A percentile compares a stretch with the other conserved stretches of the same genome.
These are phyloP conservation scores for Drosophila sordidapex DNA, from an alignment of 2,888 invertebrate species.

Conservation along the genomic window DNA sequence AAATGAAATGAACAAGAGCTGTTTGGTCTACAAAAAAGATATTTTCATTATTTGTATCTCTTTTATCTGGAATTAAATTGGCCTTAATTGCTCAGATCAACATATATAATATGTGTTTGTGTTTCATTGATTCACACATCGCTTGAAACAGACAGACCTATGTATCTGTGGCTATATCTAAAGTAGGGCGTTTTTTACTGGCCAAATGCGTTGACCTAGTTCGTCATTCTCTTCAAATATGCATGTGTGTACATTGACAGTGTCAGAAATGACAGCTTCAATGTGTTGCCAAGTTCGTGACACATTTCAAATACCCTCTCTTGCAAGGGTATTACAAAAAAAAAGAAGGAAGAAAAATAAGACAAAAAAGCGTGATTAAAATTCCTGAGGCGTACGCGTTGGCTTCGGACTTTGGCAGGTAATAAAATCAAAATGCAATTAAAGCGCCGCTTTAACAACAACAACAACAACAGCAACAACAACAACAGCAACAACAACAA, in stretches of 20 bases:
- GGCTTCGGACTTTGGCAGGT: conserved; percentile 21
- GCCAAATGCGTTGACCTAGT: not conserved
- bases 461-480: too few relatives aligned
- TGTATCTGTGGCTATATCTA: not conserved
- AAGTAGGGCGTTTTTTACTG: not conserved
- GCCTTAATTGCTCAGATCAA: not conserved
- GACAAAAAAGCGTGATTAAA: conserved; percentile 46
- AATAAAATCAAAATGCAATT: conserved; percentile 20
- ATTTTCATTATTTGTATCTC: not conserved
- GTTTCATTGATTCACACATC: not conserved
- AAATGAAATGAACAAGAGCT: not conserved
- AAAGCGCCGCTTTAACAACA: conserved; percentile 17
- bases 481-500: conserved; percentile 27
- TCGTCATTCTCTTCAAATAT: not conserved
- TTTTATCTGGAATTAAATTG: not conserved
- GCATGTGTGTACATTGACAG: not conserved
- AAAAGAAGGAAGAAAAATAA: conserved; percentile 14
- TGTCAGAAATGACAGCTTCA: conserved; percentile 4
- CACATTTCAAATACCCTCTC: conserved; percentile 6
- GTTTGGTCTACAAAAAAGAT: not conserved
- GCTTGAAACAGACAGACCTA: not conserved
- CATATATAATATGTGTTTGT: not conserved
- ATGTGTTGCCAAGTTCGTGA: not conserved
- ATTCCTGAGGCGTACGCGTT: conserved; percentile 56
- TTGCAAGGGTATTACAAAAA: conserved; percentile 33